A percentile compares a stretch with the other conserved stretches of the same genome.
phyloP scores from a whole-genome alignment of 2,113 vertebrate genomes.

The Corydoras maculifer region DNA sequence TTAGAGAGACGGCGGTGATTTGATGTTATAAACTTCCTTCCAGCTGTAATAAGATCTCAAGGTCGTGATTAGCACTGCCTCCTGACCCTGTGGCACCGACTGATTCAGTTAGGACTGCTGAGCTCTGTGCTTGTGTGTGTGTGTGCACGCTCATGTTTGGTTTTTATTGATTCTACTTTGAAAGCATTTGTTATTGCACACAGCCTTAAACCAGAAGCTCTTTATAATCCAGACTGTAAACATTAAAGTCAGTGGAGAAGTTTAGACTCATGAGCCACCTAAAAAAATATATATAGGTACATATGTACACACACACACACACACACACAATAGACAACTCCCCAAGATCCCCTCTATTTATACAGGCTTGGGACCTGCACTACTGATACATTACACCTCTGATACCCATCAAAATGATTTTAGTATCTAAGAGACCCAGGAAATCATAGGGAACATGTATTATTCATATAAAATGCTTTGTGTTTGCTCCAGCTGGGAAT shows the following conservation, averaged over 20 bases:
- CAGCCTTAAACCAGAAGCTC: conserved; percentile 13
- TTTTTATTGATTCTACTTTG: conserved; percentile 6
- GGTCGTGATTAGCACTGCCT: conserved; percentile 2
- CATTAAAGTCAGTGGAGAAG: neutral
- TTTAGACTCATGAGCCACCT: no score
- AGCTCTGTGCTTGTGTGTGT: neutral
- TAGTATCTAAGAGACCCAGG: no score
- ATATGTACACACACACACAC: no score
- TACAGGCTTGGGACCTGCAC: no score
- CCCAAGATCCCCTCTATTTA: no score
- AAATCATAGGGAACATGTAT: no score
- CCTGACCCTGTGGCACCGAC: neutral
- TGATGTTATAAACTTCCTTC: neutral
- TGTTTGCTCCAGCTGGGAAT: no score
- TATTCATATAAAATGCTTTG: no score
- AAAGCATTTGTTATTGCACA: neutral
- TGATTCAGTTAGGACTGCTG: conserved; percentile 8
- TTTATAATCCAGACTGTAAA: conserved; percentile 10
- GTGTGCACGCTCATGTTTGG: neutral
- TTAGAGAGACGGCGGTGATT: neutral
- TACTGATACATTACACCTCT: no score
- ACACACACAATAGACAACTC: no score
- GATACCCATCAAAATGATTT: no score
- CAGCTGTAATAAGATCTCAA: conserved; percentile 22
- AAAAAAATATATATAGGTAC: no score